Percentiles rank a stretch among this genome's conserved stretches.
Conservation (phyloP, 2,888 invertebrate genomes). For the Stenolophus ochropezus region DNA sequence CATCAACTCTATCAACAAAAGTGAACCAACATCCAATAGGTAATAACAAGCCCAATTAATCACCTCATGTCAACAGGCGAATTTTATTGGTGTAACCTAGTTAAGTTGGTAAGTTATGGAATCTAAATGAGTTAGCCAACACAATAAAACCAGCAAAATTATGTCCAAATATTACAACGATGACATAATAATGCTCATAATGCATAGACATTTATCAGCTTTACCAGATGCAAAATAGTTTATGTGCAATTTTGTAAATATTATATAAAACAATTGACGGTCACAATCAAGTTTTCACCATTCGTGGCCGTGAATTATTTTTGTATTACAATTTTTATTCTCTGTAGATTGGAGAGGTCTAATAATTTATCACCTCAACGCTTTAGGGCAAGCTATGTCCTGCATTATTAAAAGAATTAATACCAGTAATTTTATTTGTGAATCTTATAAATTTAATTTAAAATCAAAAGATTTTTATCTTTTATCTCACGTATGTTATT, state of each 20-base stretch:
- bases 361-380: too few species aligned
- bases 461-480: too few species aligned
- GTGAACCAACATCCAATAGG: constrained; percentile 31
- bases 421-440: too few species aligned
- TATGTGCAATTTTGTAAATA: not conserved
- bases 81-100: not conserved
- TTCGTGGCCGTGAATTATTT: too few species aligned
- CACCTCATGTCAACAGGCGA: not conserved
- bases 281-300: too few species aligned
- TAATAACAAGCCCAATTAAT: constrained; percentile 18
- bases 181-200: not conserved
- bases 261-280: too few species aligned
- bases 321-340: too few species aligned
- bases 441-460: too few species aligned
- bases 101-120: not conserved
- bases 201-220: not conserved
- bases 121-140: not conserved
- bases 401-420: too few species aligned
- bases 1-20: constrained; percentile 14
- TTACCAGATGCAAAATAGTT: not conserved
- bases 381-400: too few species aligned
- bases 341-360: too few species aligned
- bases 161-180: not conserved
- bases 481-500: too few species aligned
- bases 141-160: not conserved